Percentiles rank a stretch among this genome's conserved stretches.
These are phyloP conservation scores for Podargus strigoides DNA, from an alignment of 2,797 vertebrate species.

Conservation along the genomic window DNA sequence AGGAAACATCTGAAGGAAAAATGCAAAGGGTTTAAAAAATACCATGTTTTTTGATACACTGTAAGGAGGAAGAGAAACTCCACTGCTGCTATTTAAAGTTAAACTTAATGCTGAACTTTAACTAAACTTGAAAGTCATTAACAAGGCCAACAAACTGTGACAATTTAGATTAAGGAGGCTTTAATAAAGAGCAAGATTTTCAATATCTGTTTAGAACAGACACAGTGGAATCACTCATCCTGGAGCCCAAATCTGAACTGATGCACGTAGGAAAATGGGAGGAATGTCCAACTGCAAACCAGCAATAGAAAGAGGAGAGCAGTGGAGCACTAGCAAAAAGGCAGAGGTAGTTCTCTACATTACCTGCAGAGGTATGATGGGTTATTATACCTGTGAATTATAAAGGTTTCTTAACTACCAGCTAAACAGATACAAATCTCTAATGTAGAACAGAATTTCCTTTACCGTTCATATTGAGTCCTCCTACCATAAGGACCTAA, in stretches of 20 bases:
- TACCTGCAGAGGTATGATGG: neutral
- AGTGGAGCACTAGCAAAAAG: neutral
- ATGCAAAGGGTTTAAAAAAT: conserved; percentile 12
- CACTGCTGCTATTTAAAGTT: neutral
- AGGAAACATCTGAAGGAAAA: neutral
- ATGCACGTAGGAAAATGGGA: neutral
- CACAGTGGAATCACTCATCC: neutral
- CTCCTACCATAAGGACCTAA: neutral
- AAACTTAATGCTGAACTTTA: neutral
- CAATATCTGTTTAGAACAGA: conserved; percentile 39
- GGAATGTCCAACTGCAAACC: neutral
- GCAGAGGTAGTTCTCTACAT: neutral
- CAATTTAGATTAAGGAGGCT: conserved; percentile 12
- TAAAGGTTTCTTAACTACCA: neutral
- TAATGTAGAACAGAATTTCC: neutral
- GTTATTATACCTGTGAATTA: neutral
- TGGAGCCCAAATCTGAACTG: neutral
- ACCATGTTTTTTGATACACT: neutral
- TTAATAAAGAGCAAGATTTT: conserved; percentile 33
- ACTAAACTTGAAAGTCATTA: conserved; percentile 45
- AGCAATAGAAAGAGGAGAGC: neutral
- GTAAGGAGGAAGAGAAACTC: neutral
- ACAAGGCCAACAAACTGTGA: conserved; percentile 18
- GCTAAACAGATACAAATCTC: neutral
- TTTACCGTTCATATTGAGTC: neutral